A percentile compares a stretch with the other conserved stretches of the same genome.
phyloP scores from a whole-genome alignment of 2,888 invertebrate species.

The Idaea biselata region DNA sequence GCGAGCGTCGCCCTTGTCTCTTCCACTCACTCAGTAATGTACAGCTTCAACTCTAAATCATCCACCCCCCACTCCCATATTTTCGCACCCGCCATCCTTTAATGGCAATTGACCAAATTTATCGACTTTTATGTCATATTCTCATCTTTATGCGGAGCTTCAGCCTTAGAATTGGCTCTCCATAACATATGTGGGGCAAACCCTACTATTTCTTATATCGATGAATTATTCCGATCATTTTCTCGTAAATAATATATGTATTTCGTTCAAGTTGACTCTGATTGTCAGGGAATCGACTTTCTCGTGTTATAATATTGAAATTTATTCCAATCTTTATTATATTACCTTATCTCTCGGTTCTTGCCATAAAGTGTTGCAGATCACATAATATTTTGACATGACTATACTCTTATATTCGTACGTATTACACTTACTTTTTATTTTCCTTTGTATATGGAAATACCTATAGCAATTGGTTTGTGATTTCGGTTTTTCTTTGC shows the following conservation, averaged over 20 bases:
- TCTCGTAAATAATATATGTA: slow-evolving; percentile 42
- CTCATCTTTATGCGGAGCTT: slow-evolving; percentile 69
- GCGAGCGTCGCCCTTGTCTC: slow-evolving; percentile 23
- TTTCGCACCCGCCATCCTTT: slow-evolving; percentile 75
- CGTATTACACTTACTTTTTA: background rate
- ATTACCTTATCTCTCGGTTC: background rate
- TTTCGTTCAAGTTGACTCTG: slow-evolving; percentile 38
- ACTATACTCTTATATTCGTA: background rate
- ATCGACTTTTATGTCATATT: slow-evolving; percentile 76
- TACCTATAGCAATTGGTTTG: background rate
- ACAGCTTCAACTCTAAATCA: slow-evolving; percentile 62
- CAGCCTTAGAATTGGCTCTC: slow-evolving; percentile 55
- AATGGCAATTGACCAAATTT: slow-evolving; percentile 79
- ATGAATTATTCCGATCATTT: slow-evolving; percentile 53
- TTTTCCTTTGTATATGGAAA: background rate
- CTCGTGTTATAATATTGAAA: slow-evolving; percentile 2
- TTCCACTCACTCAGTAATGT: slow-evolving; percentile 29
- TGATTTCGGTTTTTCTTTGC: background rate
- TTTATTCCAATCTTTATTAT: slow-evolving; percentile 3
- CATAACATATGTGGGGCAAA: slow-evolving; percentile 51
- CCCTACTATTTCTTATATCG: slow-evolving; percentile 41
- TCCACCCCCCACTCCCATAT: slow-evolving; percentile 72
- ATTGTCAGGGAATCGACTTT: slow-evolving; percentile 17
- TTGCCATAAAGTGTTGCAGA: background rate
- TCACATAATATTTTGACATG: slow-evolving; percentile 1